Base-by-base conservation (phyloP, 2,797 vertebrate genomes). In the Chrosomus eos region DNA sequence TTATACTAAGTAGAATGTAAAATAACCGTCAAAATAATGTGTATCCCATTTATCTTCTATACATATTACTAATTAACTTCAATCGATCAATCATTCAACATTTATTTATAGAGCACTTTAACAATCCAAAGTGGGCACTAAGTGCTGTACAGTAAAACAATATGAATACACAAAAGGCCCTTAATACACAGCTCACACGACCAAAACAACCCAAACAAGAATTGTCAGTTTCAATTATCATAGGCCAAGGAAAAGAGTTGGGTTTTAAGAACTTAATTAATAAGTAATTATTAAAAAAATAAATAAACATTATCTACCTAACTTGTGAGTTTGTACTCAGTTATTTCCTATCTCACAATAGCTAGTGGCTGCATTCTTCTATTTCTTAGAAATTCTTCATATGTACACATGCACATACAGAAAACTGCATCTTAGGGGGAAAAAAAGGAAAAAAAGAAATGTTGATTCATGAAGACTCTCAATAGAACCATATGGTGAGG, bases 401-500 rank as follows among this genome's bases (percentile, higher is more conserved):
- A 16, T 3, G n/a, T n/a, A n/a, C n/a, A 64, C 5, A 13, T 21
- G 28, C 26, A 4, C 3, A 31, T 43, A 43, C 11, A 64, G 18
- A 66, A 10, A n/a, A 31, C 43, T 79, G 77, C 19, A 23, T 7
- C 26, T 18, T 7, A 66, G 19, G 16, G 43, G 21, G 21, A 66
- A 31, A 19, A 23, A 78, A 64, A 48, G 4, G 23, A 23, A 66
- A 7, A 53, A 80, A 80, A 9, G 0, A 67, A 23, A n/a, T 23
- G 3, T 38, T 58, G 80, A 60, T 62, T 82, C 11, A 14, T 62
- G 26, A 38, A 36, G 13, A n/a, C 51, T 31, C n/a, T 71, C 36
- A 80, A 72, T 43, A 16, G 36, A 81, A 81, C 26, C 58, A 83
- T 53, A 16, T 28, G 81, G 58, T 26, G 16, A 66, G 28, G 13